phyloP scores from a whole-genome alignment of 2,888 invertebrate species.

The Chromoteleia sp. region DNA sequence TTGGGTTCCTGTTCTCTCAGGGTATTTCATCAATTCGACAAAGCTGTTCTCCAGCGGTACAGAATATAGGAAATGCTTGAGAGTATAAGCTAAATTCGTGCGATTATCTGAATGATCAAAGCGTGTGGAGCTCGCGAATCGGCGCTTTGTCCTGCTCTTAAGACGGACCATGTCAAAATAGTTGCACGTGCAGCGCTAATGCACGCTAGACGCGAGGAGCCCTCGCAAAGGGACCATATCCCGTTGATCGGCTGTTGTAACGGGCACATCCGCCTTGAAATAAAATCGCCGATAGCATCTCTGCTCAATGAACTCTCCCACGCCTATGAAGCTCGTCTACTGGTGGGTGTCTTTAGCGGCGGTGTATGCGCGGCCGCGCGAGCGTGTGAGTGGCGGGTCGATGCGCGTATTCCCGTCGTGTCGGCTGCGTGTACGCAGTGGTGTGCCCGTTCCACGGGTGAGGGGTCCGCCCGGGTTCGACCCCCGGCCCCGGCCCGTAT shows the following conservation, averaged over 20 bases:
- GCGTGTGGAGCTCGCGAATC: constrained; percentile 11
- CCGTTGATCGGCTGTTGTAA: constrained; percentile 78
- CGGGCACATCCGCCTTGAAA: constrained; percentile 83
- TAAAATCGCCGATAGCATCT: constrained; percentile 85
- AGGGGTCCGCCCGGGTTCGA: constrained; percentile 81
- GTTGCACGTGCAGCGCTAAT: constrained; percentile 64
- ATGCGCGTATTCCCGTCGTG: constrained; percentile 23
- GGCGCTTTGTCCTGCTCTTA: constrained; percentile 39
- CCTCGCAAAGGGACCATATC: constrained; percentile 74
- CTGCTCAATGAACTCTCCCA: constrained; percentile 85
- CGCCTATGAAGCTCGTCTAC: constrained; percentile 82
- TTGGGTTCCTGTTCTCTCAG: too few relatives aligned
- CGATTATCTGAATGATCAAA: constrained; percentile 17
- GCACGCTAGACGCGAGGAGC: constrained; percentile 59
- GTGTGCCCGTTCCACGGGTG: constrained; percentile 79
- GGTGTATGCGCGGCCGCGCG: constrained; percentile 59
- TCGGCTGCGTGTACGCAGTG: constrained; percentile 70
- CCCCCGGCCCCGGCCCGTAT: constrained; percentile 84
- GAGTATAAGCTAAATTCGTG: background rate
- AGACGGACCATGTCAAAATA: constrained; percentile 58
- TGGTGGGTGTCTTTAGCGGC: constrained; percentile 72
- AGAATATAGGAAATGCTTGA: background rate
- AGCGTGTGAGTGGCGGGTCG: constrained; percentile 46
- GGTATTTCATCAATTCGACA: too few relatives aligned
- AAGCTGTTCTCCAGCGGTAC: too few relatives aligned